Base-by-base conservation (phyloP, 1,140 invertebrate genomes). In the Pectinophora gossypiella region DNA sequence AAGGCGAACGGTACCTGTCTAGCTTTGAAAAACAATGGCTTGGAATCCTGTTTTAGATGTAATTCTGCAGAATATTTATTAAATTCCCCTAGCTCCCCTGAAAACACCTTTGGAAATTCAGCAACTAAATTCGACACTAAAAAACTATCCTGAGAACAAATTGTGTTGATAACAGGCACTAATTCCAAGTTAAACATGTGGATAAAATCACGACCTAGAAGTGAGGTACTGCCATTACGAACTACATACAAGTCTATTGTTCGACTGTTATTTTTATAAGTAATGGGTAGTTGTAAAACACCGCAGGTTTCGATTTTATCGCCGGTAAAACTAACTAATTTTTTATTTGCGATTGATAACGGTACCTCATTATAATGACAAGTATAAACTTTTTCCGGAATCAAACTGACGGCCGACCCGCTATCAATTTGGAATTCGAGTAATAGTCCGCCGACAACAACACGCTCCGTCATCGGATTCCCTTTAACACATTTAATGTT, bases 401-500 rank as follows among this genome's bases (percentile, higher is more conserved):
- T 48, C 0, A 48, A 16, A 1, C 7, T 38, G 3, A 36, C 47
- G 2, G 27, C 47, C 9, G 47, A 48, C 5, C 47, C 47, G 15
- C 47, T 48, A 18, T 48, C 47, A 19, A 48, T 48, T 48, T 48
- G 21, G 20, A 48, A 48, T 16, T 48, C 19, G 18, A 48, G 36
- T 5, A 2, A 7, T 9, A 19, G 12, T 18, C 47, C 47, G 12
- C 20, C 19, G n/a, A 48, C 15, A 12, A 18, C n/a, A 35, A 48
- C 19, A 18, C 20, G 15, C 18, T 48, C 42, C 4, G 20, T 3
- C 42, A 44, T 44, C 18, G 42, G 42, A 20, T 21, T 21, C 19
- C 27, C 42, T 3, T 54, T 47, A 5, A 40, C 13, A 9, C 44
- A 54, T 10, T 44, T 9, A 54, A 47, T 54, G 48, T 54, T 48